These are phyloP conservation scores for Palaemon carinicauda DNA, from an alignment of 1,140 invertebrate species.

Conservation along the genomic window DNA sequence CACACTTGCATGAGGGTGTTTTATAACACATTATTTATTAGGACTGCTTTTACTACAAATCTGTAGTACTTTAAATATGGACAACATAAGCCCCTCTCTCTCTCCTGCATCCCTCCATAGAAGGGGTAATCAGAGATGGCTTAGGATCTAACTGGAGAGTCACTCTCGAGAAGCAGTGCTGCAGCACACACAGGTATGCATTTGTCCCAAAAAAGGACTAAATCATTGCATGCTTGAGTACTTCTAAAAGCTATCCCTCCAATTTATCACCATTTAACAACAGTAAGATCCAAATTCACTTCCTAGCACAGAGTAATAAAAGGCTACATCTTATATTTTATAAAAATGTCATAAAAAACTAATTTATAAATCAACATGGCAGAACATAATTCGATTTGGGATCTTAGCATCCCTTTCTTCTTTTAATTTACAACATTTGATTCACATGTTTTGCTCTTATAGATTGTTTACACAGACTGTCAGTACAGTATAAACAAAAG, in stretches of 20 bases:
- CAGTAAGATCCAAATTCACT: constrained; percentile 3
- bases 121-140: constrained; percentile 38
- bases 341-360: neutral
- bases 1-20: neutral
- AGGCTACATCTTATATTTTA: constrained; percentile 26
- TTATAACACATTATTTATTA: neutral
- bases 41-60: constrained; percentile 11
- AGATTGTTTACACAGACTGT: too few relatives aligned
- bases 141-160: neutral
- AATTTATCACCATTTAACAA: constrained; percentile 34
- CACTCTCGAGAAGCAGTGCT: too few relatives aligned
- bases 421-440: too few relatives aligned
- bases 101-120: constrained; percentile 44
- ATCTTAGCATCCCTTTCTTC: too few relatives aligned
- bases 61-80: constrained; percentile 18
- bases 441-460: too few relatives aligned
- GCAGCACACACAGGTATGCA: too few relatives aligned
- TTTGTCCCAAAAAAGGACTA: too few relatives aligned
- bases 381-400: constrained; percentile 12
- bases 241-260: neutral
- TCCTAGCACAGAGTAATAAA: constrained; percentile 27
- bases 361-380: constrained; percentile 10
- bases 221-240: neutral
- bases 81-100: constrained; percentile 4
- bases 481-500: too few relatives aligned